Evolutionary conservation across 2,797 vertebrate species (phyloP).

Genomic region (Anniella stebbinsi): DNA sequence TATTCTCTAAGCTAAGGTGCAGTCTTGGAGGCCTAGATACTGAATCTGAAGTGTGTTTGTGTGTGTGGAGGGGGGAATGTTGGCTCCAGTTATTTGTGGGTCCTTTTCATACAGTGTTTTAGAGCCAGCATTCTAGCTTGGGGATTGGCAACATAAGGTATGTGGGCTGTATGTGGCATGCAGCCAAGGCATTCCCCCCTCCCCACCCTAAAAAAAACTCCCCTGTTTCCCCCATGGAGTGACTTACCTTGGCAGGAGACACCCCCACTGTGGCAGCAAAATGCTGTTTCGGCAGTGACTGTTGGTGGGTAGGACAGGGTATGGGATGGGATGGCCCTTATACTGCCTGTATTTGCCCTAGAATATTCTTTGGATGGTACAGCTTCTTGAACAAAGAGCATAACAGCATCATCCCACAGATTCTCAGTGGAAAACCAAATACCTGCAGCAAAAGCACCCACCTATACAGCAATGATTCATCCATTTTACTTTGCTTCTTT

Average conservation of each 20-base stretch:
- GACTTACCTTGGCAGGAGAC: background rate
- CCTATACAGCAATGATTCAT: background rate
- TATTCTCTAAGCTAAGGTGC: background rate
- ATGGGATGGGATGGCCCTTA: background rate
- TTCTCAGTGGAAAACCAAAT: background rate
- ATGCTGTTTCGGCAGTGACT: background rate
- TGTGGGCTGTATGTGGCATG: background rate
- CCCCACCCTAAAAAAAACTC: background rate
- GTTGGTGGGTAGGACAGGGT: background rate
- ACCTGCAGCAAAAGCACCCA: slow-evolving; percentile 1
- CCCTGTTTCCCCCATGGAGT: background rate
- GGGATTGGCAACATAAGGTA: background rate
- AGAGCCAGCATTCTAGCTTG: background rate
- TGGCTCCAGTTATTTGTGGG: background rate
- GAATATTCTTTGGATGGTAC: background rate
- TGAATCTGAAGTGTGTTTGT: background rate
- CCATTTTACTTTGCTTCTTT: slow-evolving; percentile 1
- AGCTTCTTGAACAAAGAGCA: background rate
- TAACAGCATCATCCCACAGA: background rate
- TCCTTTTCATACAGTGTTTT: background rate
- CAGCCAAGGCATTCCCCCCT: background rate
- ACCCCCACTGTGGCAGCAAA: background rate
- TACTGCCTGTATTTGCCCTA: background rate
- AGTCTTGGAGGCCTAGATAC: background rate
- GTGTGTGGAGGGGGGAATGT: background rate